Evolutionary conservation across 2,113 vertebrate genomes (phyloP).

Genomic region (Chroicocephalus ridibundus): DNA sequence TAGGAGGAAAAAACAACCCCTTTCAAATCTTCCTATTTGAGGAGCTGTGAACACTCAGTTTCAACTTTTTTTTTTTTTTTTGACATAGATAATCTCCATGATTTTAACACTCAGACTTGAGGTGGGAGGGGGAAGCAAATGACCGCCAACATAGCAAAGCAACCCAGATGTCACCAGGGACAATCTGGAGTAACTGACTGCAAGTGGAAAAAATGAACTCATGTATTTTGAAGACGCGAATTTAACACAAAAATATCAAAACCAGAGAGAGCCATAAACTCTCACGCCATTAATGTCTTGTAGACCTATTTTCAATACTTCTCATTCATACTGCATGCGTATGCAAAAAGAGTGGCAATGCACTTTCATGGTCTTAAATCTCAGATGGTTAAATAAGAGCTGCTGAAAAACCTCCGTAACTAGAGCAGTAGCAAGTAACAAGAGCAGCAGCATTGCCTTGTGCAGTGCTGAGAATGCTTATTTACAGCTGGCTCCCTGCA

Average conservation of each 20-base stretch:
- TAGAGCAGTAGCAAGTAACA: not conserved
- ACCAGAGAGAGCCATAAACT: not conserved
- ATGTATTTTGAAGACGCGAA: not conserved
- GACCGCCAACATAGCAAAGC: not conserved
- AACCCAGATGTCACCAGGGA: not conserved
- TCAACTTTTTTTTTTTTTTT: not conserved
- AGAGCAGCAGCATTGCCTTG: not conserved
- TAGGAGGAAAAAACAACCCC: not conserved
- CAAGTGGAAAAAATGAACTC: not conserved
- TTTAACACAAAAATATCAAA: not conserved
- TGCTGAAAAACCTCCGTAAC: not conserved
- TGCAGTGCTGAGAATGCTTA: not conserved
- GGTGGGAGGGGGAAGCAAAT: not conserved
- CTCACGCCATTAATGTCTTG: fast-evolving
- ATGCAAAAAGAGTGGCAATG: not conserved
- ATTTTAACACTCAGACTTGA: not conserved
- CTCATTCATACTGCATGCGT: not conserved
- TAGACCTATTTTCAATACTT: not conserved
- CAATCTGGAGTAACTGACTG: not conserved
- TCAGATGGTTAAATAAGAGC: not conserved
- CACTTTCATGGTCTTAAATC: not conserved
- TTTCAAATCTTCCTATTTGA: not conserved
- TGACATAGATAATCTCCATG: not conserved
- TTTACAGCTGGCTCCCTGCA: not conserved
- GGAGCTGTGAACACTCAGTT: not conserved